These are phyloP conservation scores for Tokudaia tokunoshimensis DNA, from an alignment of 2,797 vertebrate species.

Conservation along the genomic window DNA sequence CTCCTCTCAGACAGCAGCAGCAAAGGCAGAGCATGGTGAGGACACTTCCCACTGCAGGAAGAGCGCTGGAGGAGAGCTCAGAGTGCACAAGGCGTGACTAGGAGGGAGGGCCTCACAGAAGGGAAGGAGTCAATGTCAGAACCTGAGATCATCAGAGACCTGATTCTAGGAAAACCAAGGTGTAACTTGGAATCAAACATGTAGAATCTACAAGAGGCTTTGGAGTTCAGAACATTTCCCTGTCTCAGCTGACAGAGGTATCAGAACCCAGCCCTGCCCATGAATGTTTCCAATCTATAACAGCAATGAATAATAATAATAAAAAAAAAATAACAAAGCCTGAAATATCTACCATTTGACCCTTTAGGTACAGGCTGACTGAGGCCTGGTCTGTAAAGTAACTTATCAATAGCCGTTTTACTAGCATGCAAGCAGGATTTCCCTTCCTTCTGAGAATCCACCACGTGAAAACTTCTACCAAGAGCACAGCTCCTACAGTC, in stretches of 20 bases:
- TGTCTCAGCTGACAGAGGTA: background rate
- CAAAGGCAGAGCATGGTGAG: background rate
- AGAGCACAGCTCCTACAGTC: background rate
- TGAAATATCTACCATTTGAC: background rate
- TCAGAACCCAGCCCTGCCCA: background rate
- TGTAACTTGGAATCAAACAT: background rate
- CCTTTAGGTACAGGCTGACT: slow-evolving; percentile 21
- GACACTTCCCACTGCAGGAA: background rate
- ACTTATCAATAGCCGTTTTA: background rate
- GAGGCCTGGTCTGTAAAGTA: background rate
- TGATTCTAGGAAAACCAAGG: slow-evolving; percentile 13
- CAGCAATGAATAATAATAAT: background rate
- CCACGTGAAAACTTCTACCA: background rate
- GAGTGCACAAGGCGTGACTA: background rate
- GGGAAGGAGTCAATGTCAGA: background rate
- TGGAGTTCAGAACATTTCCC: background rate
- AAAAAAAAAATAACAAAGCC: background rate
- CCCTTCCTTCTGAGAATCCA: background rate
- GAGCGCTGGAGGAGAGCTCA: background rate
- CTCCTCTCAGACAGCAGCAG: background rate
- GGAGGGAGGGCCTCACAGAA: background rate
- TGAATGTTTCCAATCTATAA: background rate
- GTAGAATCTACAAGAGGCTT: background rate
- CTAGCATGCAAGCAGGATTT: slow-evolving; percentile 9
- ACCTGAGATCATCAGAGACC: background rate